Base-by-base conservation (phyloP, 92 coral and sea anemone genomes). In the Epizoanthus fatuus region DNA sequence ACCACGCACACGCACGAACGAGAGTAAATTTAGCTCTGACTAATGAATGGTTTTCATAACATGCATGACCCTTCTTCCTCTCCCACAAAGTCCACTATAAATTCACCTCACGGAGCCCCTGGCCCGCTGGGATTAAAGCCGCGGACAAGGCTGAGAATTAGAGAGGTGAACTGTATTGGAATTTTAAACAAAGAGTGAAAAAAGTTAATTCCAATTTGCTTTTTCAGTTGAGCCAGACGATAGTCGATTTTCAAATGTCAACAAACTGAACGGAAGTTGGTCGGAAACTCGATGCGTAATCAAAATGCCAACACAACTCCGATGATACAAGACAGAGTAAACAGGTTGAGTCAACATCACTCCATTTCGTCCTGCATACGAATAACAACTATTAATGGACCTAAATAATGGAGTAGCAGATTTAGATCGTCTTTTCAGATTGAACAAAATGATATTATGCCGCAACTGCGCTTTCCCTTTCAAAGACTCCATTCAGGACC, bases 221-320 rank as follows among this genome's bases (percentile, higher is more conserved):
- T 76, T 29, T 6, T n/a, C 0, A 35, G 11, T 19, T 59, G 19
- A 37, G 39, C 40, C 81, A 76, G 69, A 19, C 39, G n/a, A 16
- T 58, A 19, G 44, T 22, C 15, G 20, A 16, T 59, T 59, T 57
- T 17, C 56, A 16, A 59, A 60, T 35, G 12, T 58, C n/a, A 58
- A 40, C 42, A 76, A 74, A 25, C 7, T 20, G 39, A 76, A 76
- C 81, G 81, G 81, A 76, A 59, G 29, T 45, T 9, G 5, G 69
- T 76, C 81, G 81, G 81, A 76, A 76, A 59, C 81, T 76, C 53
- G 38, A 59, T 9, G 69, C 81, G 69, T 60, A 76, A 76, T 76
- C 64, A 76, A 76, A 76, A 76, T 76, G 67, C 81, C 81, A 76
- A 76, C 81, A 59, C 17, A 76, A 76, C 69, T 76, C 17, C 39